These are phyloP conservation scores for Gopherus flavomarginatus DNA, from an alignment of 2,113 vertebrate genomes.

Conservation along the genomic window DNA sequence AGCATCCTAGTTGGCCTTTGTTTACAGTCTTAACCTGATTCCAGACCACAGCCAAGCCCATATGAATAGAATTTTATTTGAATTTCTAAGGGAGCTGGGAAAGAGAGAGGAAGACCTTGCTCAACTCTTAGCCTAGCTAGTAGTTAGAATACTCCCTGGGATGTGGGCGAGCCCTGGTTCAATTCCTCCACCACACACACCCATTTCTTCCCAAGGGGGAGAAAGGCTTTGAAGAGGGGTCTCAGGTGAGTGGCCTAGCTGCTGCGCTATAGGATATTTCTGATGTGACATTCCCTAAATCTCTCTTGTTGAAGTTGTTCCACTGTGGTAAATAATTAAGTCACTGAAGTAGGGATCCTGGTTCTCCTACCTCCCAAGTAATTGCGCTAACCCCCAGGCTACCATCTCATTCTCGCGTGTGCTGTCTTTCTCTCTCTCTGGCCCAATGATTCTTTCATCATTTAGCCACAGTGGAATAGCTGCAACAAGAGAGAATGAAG, in stretches of 20 bases:
- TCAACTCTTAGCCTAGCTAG: no score
- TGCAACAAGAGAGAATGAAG: background rate
- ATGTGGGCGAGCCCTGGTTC: no score
- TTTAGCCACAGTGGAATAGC: background rate
- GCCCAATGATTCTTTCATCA: background rate
- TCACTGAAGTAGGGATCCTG: background rate
- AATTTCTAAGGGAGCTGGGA: background rate
- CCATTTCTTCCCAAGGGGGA: background rate
- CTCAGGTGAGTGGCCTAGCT: background rate
- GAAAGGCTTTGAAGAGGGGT: background rate
- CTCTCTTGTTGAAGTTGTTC: background rate
- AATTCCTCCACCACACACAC: no score
- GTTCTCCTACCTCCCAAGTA: background rate
- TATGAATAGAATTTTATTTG: background rate
- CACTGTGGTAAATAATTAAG: background rate
- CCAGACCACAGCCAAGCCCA: background rate
- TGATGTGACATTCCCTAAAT: background rate
- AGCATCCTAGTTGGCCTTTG: no score
- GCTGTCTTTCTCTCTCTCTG: background rate
- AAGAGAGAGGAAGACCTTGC: no score
- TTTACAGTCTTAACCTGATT: background rate
- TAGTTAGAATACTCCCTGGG: no score
- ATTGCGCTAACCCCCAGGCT: background rate
- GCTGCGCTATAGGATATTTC: no score
- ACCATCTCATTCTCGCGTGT: accelerated